phyloP scores from a whole-genome alignment of 1,140 invertebrate genomes.

The Drosophila nigromelanica region DNA sequence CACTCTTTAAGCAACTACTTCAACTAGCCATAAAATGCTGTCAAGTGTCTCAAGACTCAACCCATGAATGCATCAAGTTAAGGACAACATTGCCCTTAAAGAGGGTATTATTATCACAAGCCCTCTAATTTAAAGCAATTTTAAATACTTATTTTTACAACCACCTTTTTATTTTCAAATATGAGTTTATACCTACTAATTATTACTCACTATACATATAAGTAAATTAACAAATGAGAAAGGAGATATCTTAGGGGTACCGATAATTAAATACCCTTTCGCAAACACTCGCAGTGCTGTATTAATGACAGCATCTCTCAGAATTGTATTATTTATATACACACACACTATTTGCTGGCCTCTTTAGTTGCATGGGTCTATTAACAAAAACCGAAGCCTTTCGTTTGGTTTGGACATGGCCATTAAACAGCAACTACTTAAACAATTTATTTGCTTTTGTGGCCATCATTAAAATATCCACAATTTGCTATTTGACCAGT shows the following conservation, averaged over 20 bases:
- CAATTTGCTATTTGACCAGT: slow-evolving; percentile 19
- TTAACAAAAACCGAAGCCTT: slow-evolving; percentile 5
- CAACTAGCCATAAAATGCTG: background rate
- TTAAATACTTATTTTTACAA: background rate
- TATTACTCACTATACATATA: too few relatives aligned
- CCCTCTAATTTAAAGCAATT: background rate
- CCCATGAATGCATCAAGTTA: too few relatives aligned
- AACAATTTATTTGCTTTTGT: slow-evolving; percentile 40
- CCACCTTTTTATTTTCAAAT: background rate
- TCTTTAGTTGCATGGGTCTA: slow-evolving; percentile 2
- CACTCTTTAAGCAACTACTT: background rate
- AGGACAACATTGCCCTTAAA: too few relatives aligned
- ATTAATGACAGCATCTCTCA: background rate
- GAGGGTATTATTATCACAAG: too few relatives aligned
- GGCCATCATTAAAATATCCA: slow-evolving; percentile 29
- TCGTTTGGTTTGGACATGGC: slow-evolving; percentile 10
- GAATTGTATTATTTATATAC: background rate
- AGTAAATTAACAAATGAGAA: too few relatives aligned
- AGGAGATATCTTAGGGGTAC: too few relatives aligned
- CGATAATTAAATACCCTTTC: too few relatives aligned
- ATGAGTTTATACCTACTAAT: too few relatives aligned
- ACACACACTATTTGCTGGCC: background rate
- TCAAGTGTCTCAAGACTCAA: too few relatives aligned
- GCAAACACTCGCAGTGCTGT: too few relatives aligned
- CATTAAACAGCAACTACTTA: slow-evolving; percentile 39